These are phyloP conservation scores for Scelioninae gen. 2 DNA, from an alignment of 2,888 invertebrate species.

Conservation along the genomic window DNA sequence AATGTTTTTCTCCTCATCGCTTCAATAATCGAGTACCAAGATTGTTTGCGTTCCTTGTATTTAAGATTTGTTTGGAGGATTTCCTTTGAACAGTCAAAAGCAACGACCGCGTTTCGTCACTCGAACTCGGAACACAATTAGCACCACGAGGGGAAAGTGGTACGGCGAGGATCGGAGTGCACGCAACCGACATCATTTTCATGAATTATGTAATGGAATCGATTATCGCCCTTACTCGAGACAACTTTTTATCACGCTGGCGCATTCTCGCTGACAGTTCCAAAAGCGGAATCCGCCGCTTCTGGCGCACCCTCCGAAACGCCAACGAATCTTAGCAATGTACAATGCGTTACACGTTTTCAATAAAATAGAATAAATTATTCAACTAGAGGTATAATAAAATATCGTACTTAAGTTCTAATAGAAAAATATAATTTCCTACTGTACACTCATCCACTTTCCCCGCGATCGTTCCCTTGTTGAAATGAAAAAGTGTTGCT, in stretches of 20 bases:
- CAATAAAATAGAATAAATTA: too few relatives aligned
- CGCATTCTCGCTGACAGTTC: not conserved
- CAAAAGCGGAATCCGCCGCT: too few relatives aligned
- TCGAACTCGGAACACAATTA: constrained; percentile 51
- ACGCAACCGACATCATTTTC: constrained; percentile 49
- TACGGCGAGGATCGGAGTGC: constrained; percentile 34
- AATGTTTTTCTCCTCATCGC: constrained; percentile 24
- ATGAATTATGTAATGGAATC: constrained; percentile 27
- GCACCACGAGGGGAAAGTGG: constrained; percentile 57
- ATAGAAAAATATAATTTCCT: too few relatives aligned
- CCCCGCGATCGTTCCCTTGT: not conserved
- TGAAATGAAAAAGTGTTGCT: constrained; percentile 1
- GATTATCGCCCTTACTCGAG: constrained; percentile 3
- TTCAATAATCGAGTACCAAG: constrained; percentile 34
- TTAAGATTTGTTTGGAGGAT: constrained; percentile 20
- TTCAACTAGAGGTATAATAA: not conserved
- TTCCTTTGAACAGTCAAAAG: not conserved
- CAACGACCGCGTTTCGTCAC: constrained; percentile 35
- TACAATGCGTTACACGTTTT: too few relatives aligned
- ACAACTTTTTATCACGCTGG: not conserved
- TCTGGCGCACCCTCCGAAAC: too few relatives aligned
- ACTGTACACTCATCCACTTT: constrained; percentile 18
- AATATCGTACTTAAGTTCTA: too few relatives aligned
- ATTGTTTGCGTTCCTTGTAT: too few relatives aligned
- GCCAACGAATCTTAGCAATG: too few relatives aligned